These are phyloP conservation scores for Chinchilla lanigera DNA, from an alignment of 2,113 vertebrate genomes.

Conservation along the genomic window DNA sequence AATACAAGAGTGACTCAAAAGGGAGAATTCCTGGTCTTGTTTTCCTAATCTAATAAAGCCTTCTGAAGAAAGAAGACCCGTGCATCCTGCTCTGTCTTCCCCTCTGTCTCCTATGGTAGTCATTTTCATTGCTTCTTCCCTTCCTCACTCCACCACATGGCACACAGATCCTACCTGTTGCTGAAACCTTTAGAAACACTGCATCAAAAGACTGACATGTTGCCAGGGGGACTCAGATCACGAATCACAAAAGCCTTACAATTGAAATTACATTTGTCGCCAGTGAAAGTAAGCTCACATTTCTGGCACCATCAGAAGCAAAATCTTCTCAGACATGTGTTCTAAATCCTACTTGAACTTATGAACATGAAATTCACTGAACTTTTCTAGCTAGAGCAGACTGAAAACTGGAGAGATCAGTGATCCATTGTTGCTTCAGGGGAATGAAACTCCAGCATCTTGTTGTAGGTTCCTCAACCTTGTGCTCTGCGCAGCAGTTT, in stretches of 20 bases:
- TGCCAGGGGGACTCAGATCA: slow-evolving; percentile 31
- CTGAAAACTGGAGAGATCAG: neutral
- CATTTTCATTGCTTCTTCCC: neutral
- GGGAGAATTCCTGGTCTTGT: neutral
- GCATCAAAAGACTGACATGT: slow-evolving; percentile 55
- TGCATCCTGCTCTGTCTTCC: neutral
- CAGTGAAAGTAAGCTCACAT: slow-evolving; percentile 31
- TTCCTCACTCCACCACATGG: neutral
- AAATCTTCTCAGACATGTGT: neutral
- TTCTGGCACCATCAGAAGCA: slow-evolving; percentile 29
- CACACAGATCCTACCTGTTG: neutral
- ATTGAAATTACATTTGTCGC: slow-evolving; percentile 47
- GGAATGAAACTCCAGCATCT: neutral
- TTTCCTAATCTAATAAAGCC: neutral
- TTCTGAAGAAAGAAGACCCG: neutral
- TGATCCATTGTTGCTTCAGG: neutral
- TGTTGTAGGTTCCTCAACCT: neutral
- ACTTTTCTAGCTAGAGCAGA: neutral
- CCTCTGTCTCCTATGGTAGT: neutral
- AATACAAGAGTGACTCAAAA: neutral
- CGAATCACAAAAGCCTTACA: slow-evolving; percentile 57
- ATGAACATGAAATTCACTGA: neutral
- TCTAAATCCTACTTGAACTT: neutral
- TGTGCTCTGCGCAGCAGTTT: neutral
- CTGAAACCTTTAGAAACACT: slow-evolving; percentile 25